Base-by-base conservation (phyloP, 1,140 invertebrate species). In the Rhyacophila brunnea region DNA sequence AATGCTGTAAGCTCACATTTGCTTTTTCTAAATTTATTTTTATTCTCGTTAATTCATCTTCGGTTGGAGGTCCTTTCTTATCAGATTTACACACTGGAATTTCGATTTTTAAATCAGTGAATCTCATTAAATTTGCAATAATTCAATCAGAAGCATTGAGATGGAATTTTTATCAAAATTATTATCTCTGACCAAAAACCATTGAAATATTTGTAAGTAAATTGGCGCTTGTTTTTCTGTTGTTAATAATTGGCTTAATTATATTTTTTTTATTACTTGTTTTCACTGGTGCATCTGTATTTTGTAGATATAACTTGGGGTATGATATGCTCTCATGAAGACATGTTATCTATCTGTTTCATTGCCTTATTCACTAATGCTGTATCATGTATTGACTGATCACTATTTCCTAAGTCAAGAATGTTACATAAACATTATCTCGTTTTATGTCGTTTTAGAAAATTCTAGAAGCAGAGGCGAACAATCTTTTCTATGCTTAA, bases 11-110 rank as follows among this genome's bases (percentile, higher is more conserved):
- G 9, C 9, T 28, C 9, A 9, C 23, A 28, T 28, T 28, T 9
- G 23, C 23, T 28, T 9, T 28, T 9, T 28, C 23, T 9, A 28
- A 28, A 28, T 74, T 72, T 42, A 72, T 34, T 67, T 67, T 48
- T 73, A 67, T 67, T 40, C 70, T 69, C 28, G 74, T 74, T 56
- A 74, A 72, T 66, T 75, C 74, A 59, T 69, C 73, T 48, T 70
- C 66, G 5, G 72, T 75, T 61, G 72, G 72, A n/a, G 77, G 76
- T 38, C 76, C 76, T 68, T 80, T 80, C 0, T 74, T 71, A 64
- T 78, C 76, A 52, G 76, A 64, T 7, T 71, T 66, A 44, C 73
- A 66, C 18, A 66, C 74, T 45, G 77, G 65, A 5, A 74, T 68
- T 42, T 74, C 63, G 14, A 66, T 70, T 62, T 71, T 71, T 20